A percentile compares a stretch with the other conserved stretches of the same genome.
These are phyloP conservation scores for Pyrochroa serraticornis DNA, from an alignment of 2,888 invertebrate species.

Conservation along the genomic window DNA sequence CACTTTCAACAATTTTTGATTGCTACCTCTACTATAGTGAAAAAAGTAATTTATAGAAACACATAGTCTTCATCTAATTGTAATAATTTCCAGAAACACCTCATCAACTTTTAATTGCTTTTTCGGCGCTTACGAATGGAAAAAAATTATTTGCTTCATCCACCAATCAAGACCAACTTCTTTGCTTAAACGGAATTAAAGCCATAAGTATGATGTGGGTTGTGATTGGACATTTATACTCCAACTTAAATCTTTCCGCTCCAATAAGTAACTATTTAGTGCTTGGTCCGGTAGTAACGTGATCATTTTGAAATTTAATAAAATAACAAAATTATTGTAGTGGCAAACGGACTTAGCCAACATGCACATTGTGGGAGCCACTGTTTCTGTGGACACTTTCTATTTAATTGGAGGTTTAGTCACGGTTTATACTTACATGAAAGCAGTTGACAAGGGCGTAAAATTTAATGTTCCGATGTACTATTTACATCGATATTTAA, in stretches of 20 bases:
- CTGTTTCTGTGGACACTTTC: constrained; percentile 67
- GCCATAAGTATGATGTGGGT: constrained; percentile 58
- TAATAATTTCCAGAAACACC: too few species aligned
- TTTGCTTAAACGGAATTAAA: constrained; percentile 56
- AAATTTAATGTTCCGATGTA: constrained; percentile 47
- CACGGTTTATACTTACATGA: constrained; percentile 56
- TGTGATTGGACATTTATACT: constrained; percentile 47
- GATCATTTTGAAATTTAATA: background rate
- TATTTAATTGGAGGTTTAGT: constrained; percentile 66
- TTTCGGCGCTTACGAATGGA: constrained; percentile 56
- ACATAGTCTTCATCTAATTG: too few species aligned
- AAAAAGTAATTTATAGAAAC: too few species aligned
- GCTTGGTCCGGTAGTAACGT: background rate
- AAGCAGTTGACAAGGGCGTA: constrained; percentile 43
- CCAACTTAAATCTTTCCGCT: background rate
- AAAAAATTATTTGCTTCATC: constrained; percentile 52
- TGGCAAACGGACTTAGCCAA: constrained; percentile 40
- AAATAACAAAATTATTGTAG: constrained; percentile 41
- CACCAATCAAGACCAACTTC: constrained; percentile 48
- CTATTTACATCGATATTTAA: constrained; percentile 19
- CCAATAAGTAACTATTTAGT: background rate
- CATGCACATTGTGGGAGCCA: constrained; percentile 51
- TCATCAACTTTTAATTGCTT: constrained; percentile 27
- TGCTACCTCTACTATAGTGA: too few species aligned
- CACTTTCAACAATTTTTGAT: too few species aligned